Conservation (phyloP, 2,797 vertebrate species). For the Tadarida brasiliensis region DNA sequence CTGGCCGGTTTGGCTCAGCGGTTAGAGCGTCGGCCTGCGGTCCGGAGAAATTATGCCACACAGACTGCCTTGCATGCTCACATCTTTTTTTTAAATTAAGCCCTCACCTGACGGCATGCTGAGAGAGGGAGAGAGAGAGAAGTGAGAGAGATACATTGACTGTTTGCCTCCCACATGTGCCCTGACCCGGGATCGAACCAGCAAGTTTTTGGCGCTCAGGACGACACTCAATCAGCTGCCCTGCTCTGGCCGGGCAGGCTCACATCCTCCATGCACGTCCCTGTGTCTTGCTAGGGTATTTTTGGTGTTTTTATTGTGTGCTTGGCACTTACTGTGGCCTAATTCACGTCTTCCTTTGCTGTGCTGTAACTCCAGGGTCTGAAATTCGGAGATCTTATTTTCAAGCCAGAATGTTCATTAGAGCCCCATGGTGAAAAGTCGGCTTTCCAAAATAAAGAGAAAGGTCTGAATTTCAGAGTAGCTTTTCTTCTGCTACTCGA, state of each 20-base stretch:
- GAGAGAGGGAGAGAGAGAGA: background rate
- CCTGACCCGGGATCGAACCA: background rate
- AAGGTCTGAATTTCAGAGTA: background rate
- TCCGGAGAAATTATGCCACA: accelerated
- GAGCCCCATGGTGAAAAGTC: background rate
- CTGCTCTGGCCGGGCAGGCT: background rate
- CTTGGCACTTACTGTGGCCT: background rate
- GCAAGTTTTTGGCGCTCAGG: background rate
- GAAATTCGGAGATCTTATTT: constrained; percentile 6
- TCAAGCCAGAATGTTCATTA: background rate
- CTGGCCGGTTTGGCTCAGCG: too few species aligned
- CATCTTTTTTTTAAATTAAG: background rate
- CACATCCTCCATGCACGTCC: accelerated
- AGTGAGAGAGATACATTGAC: background rate
- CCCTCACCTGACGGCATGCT: background rate
- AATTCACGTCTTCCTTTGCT: background rate
- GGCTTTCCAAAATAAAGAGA: constrained; percentile 37
- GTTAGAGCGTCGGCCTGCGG: too few species aligned
- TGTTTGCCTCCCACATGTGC: background rate
- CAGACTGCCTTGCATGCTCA: accelerated
- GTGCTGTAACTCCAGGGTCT: background rate
- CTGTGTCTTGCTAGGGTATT: background rate
- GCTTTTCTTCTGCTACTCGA: background rate
- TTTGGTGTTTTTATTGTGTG: background rate
- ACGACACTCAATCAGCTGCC: background rate